Base-by-base conservation (phyloP, 2,888 invertebrate genomes). In the Abscondita cerata region DNA sequence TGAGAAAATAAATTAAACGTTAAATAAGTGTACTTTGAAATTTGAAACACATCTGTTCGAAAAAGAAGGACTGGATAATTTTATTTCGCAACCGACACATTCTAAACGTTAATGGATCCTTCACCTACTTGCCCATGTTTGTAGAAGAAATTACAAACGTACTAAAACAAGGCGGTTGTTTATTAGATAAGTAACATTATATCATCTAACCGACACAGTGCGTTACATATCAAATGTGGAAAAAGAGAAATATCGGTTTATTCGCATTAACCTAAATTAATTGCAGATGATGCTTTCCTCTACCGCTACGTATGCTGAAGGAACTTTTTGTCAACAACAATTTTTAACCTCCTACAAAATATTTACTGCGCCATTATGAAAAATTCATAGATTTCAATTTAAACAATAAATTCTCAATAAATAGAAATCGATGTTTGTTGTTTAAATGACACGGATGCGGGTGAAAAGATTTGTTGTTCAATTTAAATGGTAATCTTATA, bases 81-180 rank as follows among this genome's bases (percentile, higher is more conserved):
- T 52, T 58, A 51, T 58, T 58, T 52, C 46, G 58, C 50, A 56
- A 56, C 48, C 48, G 38, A 34, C 41, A 47, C 48, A 58, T 44
- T 44, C 46, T 52, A 52, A n/a, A 44, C 51, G 52, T 40, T 56
- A 58, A 58, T 52, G 58, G 52, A 58, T 58, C 58, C 58, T 58
- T 58, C 58, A 58, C 58, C 58, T 52, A 58, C 51, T 58, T 52
- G 58, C 52, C 34, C 58, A 58, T 58, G 46, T 58, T 58, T 58
- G 58, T 41, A 52, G 52, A 58, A 58, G 58, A 52, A 58, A 58
- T 58, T 58, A 58, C 58, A 36, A 31, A 51, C 44, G 31, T 51
- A 52, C 51, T 48, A 25, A 56, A 56, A 38, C 56, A 50, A 56
- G 38, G 38, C 56, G 47, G 41, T 50, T 50, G 48, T 50, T 56